Conservation (phyloP, 92 coral and sea anemone genomes). For the Epizoanthus scotinus region DNA sequence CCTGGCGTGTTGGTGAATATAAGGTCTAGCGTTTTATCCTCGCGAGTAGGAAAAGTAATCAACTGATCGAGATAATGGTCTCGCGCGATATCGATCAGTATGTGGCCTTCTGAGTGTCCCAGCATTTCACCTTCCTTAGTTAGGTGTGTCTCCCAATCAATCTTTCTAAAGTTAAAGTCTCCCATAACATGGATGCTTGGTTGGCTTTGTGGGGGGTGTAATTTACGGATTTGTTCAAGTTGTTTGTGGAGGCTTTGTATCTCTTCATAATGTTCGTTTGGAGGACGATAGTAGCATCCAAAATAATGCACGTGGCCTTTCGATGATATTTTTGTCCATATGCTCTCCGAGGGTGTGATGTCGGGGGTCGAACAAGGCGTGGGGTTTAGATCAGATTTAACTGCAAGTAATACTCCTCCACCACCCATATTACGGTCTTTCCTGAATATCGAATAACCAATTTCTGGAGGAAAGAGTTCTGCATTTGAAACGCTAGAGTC, state of each 20-base stretch:
- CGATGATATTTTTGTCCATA: not conserved
- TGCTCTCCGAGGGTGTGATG: conserved; percentile 10
- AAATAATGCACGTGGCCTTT: conserved; percentile 10
- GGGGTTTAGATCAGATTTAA: conserved; percentile 1
- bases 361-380: not conserved
- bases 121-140: not conserved
- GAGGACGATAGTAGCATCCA: conserved; percentile 16
- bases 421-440: not conserved
- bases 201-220: conserved; percentile 11
- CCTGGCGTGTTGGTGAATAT: conserved; percentile 31
- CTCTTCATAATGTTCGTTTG: conserved; percentile 17
- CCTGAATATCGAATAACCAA: not conserved
- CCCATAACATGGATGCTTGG: conserved; percentile 29
- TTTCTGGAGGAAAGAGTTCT: too few relatives aligned
- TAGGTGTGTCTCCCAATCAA: not conserved
- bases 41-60: conserved; percentile 25
- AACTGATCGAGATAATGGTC: conserved; percentile 32
- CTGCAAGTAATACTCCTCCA: conserved; percentile 7
- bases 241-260: conserved; percentile 15
- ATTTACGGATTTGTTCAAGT: conserved; percentile 2
- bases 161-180: conserved; percentile 30
- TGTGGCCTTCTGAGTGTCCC: conserved; percentile 30
- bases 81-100: conserved; percentile 30
- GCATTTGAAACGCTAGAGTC: too few relatives aligned
- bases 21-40: conserved; percentile 24